A percentile compares a stretch with the other conserved stretches of the same genome.
Conservation (phyloP, 2,888 invertebrate genomes). For the Eutolmus rufibarbis region DNA sequence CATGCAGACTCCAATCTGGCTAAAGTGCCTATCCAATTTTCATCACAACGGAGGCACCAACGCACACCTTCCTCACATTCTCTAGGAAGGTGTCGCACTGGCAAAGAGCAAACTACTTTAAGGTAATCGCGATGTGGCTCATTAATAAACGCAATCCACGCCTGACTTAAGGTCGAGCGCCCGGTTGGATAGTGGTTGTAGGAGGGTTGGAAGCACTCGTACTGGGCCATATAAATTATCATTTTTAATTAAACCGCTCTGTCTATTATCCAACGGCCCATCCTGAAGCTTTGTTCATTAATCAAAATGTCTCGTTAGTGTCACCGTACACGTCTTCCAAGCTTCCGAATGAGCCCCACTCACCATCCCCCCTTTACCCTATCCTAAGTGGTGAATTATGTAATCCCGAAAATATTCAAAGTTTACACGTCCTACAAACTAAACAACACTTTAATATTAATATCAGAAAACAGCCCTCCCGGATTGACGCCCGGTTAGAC, state of each 20-base stretch:
- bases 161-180: not conserved
- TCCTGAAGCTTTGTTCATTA: constrained; percentile 16
- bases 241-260: constrained; percentile 4
- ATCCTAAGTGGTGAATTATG: constrained; percentile 6
- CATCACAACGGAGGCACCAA: not conserved
- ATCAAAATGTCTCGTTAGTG: constrained; percentile 3
- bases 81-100: not conserved
- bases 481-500: not conserved
- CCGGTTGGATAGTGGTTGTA: not conserved
- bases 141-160: not conserved
- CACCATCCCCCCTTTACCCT: not conserved
- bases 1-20: not conserved
- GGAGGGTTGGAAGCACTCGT: not conserved
- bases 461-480: constrained; percentile 1
- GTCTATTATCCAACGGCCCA: not conserved
- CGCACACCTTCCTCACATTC: not conserved
- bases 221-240: not conserved
- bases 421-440: constrained; percentile 12
- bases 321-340: not conserved
- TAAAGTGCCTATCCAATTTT: not conserved
- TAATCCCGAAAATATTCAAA: constrained; percentile 36
- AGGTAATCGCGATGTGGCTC: not conserved
- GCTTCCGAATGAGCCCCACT: not conserved
- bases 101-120: not conserved
- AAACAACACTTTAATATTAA: constrained; percentile 25